These are phyloP conservation scores for Stichodactyla mertensii DNA, from an alignment of 64 coral and sea anemone species.

Conservation along the genomic window DNA sequence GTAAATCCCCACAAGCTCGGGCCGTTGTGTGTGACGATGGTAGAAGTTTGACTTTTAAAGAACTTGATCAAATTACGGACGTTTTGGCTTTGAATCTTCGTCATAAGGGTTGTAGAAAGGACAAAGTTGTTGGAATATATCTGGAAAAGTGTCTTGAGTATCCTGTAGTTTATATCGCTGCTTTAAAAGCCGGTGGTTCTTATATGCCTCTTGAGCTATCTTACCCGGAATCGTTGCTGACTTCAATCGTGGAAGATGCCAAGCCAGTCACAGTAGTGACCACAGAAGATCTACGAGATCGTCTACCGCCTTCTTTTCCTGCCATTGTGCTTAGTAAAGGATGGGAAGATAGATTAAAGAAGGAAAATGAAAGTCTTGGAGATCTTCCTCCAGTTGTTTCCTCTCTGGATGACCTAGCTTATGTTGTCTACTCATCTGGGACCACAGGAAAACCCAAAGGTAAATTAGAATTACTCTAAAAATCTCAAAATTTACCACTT, in stretches of 20 bases:
- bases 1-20: constrained; percentile 53
- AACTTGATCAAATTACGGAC: constrained; percentile 65
- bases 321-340: constrained; percentile 58
- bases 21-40: constrained; percentile 78
- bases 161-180: constrained; percentile 63
- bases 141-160: constrained; percentile 78
- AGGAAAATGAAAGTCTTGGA: constrained; percentile 52
- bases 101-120: constrained; percentile 56
- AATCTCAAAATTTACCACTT: background rate
- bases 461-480: background rate
- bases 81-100: constrained; percentile 61
- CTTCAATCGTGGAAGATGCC: constrained; percentile 77
- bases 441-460: constrained; percentile 89
- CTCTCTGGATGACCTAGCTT: constrained; percentile 63
- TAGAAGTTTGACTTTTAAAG: constrained; percentile 54
- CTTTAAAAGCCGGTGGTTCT: constrained; percentile 76
- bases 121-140: constrained; percentile 77
- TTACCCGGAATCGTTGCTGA: constrained; percentile 53
- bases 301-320: constrained; percentile 39
- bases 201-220: constrained; percentile 86
- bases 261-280: constrained; percentile 63
- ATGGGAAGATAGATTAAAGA: constrained; percentile 51
- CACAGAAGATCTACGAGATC: constrained; percentile 43
- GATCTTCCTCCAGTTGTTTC: constrained; percentile 14
- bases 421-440: constrained; percentile 87